A percentile compares a stretch with the other conserved stretches of the same genome.
These are phyloP conservation scores for Diorhabda carinulata DNA, from an alignment of 1,140 invertebrate species.

Conservation along the genomic window DNA sequence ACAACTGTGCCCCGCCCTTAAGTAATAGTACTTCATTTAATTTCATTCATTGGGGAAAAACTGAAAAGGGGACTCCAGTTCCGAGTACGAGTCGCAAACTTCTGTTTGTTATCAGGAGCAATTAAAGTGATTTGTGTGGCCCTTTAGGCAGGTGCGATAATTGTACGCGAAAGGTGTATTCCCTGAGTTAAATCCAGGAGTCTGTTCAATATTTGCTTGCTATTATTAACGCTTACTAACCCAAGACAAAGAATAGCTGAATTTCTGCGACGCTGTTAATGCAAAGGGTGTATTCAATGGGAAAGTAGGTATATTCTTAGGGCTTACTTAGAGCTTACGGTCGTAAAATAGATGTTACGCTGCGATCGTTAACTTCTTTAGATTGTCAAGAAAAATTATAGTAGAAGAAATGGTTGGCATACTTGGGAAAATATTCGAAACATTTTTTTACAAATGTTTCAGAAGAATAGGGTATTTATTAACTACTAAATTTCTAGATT, in stretches of 20 bases:
- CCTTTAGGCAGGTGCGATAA: slow-evolving; percentile 1
- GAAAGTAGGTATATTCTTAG: neutral
- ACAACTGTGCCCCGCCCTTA: neutral
- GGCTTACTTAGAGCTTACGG: neutral
- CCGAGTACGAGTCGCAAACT: neutral
- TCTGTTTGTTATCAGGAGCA: neutral
- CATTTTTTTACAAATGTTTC: too few species aligned
- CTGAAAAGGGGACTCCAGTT: neutral
- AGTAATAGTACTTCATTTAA: neutral
- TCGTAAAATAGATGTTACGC: neutral
- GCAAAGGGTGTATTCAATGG: neutral
- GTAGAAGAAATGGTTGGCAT: too few species aligned
- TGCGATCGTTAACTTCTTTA: neutral
- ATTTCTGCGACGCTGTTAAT: neutral
- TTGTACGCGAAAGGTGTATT: neutral
- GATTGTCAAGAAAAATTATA: too few species aligned
- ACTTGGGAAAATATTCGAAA: too few species aligned
- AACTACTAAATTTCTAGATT: too few species aligned
- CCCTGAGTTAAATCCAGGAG: neutral
- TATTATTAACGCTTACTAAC: slow-evolving; percentile 2
- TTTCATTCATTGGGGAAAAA: neutral
- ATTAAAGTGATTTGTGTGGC: slow-evolving; percentile 1
- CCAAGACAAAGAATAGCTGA: neutral
- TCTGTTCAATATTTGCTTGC: slow-evolving; percentile 2
- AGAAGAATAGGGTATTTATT: too few species aligned